Percentiles rank a stretch among this genome's conserved stretches.
Evolutionary conservation across 2,113 vertebrate genomes (phyloP).

Genomic region (Noturus placidus): DNA sequence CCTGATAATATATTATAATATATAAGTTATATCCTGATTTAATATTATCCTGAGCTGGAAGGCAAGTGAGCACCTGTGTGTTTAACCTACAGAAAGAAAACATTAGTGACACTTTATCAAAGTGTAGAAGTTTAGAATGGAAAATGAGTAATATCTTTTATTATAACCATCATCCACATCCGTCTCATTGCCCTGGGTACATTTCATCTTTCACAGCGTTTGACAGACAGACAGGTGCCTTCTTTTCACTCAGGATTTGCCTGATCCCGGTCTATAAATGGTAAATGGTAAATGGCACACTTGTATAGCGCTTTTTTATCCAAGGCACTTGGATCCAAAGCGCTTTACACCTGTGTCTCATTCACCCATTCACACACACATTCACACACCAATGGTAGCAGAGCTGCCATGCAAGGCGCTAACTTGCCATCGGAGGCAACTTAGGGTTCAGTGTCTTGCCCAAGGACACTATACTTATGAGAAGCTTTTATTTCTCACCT

Average conservation of each 20-base stretch:
- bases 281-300: too few relatives aligned
- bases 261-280: neutral
- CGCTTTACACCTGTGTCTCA: too few relatives aligned
- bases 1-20: too few relatives aligned
- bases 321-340: too few relatives aligned
- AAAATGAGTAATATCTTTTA: neutral
- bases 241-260: neutral
- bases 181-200: neutral
- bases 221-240: neutral
- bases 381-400: too few relatives aligned
- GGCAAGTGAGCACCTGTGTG: neutral
- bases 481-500: too few relatives aligned
- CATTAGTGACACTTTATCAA: neutral
- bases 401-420: too few relatives aligned
- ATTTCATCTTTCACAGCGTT: neutral
- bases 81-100: neutral
- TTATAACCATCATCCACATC: neutral
- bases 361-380: too few relatives aligned
- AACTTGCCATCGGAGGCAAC: too few relatives aligned
- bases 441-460: too few relatives aligned
- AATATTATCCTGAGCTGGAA: neutral
- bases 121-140: neutral
- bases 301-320: too few relatives aligned
- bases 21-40: neutral
- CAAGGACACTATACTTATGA: neutral